Evolutionary conservation across 1,140 invertebrate species (phyloP).

Genomic region (Bicyclus anynana): DNA sequence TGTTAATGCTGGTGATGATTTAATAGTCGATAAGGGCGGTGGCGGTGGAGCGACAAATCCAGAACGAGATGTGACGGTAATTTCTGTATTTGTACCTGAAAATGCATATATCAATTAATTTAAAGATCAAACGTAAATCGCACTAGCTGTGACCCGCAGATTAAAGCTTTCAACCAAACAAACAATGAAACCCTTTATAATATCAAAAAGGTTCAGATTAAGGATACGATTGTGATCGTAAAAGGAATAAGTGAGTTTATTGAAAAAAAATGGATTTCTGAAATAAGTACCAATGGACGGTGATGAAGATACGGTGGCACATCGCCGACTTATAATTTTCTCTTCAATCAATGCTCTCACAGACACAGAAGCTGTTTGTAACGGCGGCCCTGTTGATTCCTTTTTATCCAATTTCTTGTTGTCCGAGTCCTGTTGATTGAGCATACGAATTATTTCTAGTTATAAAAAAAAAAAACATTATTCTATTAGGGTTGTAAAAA

Average conservation of each 20-base stretch:
- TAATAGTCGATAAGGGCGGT: constrained; percentile 78
- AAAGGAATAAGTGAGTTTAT: too few relatives aligned
- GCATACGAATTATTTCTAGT: background rate
- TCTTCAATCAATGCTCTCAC: constrained; percentile 93
- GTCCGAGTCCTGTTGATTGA: constrained; percentile 84
- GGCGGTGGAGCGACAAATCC: constrained; percentile 65
- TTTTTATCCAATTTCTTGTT: constrained; percentile 92
- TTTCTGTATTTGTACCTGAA: constrained; percentile 62
- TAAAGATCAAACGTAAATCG: background rate
- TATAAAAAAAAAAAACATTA: background rate
- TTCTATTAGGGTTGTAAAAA: too few relatives aligned
- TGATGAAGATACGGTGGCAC: constrained; percentile 50
- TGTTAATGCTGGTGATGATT: constrained; percentile 72
- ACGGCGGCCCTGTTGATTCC: constrained; percentile 85
- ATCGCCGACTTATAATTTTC: constrained; percentile 92
- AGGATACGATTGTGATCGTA: too few relatives aligned
- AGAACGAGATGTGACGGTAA: constrained; percentile 54
- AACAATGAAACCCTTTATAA: too few relatives aligned
- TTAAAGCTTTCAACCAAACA: too few relatives aligned
- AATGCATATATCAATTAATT: constrained; percentile 14
- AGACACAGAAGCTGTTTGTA: constrained; percentile 92
- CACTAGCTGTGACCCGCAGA: too few relatives aligned
- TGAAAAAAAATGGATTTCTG: too few relatives aligned
- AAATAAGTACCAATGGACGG: constrained; percentile 43
- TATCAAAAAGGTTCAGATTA: too few relatives aligned